phyloP scores from a whole-genome alignment of 2,888 invertebrate species.

The Ochlodes sylvanus region DNA sequence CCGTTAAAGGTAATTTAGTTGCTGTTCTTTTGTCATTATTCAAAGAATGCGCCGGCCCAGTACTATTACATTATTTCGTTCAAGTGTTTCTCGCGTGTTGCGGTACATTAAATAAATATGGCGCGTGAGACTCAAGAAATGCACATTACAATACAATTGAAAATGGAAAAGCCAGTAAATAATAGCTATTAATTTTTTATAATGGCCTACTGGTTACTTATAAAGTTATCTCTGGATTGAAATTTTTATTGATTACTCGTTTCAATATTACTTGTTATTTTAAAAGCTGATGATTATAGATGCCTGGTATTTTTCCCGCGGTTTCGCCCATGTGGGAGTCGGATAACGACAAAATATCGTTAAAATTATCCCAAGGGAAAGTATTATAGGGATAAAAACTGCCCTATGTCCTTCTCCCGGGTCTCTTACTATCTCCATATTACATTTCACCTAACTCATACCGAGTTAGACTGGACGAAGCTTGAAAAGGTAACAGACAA shows the following conservation, averaged over 20 bases:
- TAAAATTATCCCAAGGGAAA: too few species aligned
- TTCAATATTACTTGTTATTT: background rate
- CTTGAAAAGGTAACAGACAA: too few species aligned
- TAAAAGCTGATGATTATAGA: background rate
- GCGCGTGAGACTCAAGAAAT: slow-evolving; percentile 48
- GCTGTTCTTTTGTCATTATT: slow-evolving; percentile 55
- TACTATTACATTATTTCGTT: slow-evolving; percentile 49
- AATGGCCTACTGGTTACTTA: slow-evolving; percentile 3
- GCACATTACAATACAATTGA: slow-evolving; percentile 33
- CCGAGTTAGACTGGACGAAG: too few species aligned
- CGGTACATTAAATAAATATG: slow-evolving; percentile 50
- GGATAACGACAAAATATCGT: too few species aligned
- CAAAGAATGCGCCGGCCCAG: slow-evolving; percentile 46
- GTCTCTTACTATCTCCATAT: too few species aligned
- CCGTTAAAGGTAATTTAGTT: slow-evolving; percentile 58
- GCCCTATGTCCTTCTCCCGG: too few species aligned
- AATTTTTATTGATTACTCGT: slow-evolving; percentile 1
- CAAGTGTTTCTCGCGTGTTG: slow-evolving; percentile 51
- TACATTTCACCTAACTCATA: too few species aligned
- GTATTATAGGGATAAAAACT: too few species aligned
- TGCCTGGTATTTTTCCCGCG: too few species aligned
- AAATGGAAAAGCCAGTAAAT: slow-evolving; percentile 28
- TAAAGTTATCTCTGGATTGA: background rate
- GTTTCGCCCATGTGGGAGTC: too few species aligned
- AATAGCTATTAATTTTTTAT: slow-evolving; percentile 19